phyloP scores from a whole-genome alignment of 2,888 invertebrate genomes.

The Archaeoteleia sp. region DNA sequence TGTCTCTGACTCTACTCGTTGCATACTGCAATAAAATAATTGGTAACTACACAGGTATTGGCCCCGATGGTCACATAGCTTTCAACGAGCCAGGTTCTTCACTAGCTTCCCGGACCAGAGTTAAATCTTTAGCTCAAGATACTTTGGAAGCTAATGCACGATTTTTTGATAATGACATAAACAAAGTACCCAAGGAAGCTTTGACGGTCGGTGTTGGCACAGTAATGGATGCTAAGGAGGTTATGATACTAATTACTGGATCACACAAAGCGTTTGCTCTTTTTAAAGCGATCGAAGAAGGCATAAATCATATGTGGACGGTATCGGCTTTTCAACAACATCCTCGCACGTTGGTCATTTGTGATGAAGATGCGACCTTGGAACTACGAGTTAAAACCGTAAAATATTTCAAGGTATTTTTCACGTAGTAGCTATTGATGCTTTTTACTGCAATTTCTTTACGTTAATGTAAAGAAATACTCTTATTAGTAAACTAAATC shows the following conservation, averaged over 20 bases:
- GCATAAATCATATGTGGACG: slow-evolving; percentile 99
- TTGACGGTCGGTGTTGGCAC: slow-evolving; percentile 99
- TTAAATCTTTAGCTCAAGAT: slow-evolving; percentile 97
- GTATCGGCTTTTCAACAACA: slow-evolving; percentile 99
- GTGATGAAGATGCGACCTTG: slow-evolving; percentile 97
- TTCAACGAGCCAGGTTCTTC: slow-evolving; percentile 99
- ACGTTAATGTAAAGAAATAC: too few relatives aligned
- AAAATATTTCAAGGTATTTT: slow-evolving; percentile 98
- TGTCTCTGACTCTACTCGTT: too few relatives aligned
- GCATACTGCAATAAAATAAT: too few relatives aligned
- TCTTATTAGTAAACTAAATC: too few relatives aligned
- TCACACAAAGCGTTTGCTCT: slow-evolving; percentile 97
- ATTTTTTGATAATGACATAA: slow-evolving; percentile 96
- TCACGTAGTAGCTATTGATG: too few relatives aligned
- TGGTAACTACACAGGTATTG: slow-evolving; percentile 87
- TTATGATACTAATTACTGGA: slow-evolving; percentile 98
- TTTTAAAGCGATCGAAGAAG: slow-evolving; percentile 98
- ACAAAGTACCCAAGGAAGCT: slow-evolving; percentile 95
- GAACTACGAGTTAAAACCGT: slow-evolving; percentile 98
- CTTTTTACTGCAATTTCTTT: too few relatives aligned
- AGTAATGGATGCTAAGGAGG: slow-evolving; percentile 98
- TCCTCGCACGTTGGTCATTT: slow-evolving; percentile 92
- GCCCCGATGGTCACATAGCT: slow-evolving; percentile 99
- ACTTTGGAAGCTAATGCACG: slow-evolving; percentile 98
- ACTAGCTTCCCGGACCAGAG: slow-evolving; percentile 93